Conservation (phyloP, 1,140 invertebrate genomes). For the Pseudobourletiella spinata region DNA sequence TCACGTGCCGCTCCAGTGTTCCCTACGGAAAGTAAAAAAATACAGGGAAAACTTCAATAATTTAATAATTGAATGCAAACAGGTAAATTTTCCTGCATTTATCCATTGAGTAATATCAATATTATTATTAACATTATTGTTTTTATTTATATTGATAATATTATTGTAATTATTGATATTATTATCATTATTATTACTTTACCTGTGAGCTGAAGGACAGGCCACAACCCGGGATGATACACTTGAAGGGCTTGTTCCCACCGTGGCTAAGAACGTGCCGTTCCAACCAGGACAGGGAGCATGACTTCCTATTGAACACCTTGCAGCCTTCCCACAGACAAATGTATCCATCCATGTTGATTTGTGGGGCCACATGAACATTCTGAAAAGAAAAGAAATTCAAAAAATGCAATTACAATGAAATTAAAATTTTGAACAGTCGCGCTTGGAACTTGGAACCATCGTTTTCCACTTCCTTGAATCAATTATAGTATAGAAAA, state of each 20-base stretch:
- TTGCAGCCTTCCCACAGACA: slow-evolving; percentile 90
- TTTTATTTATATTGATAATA: too few relatives aligned
- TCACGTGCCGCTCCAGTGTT: slow-evolving; percentile 82
- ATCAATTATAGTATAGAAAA: too few relatives aligned
- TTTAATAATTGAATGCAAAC: too few relatives aligned
- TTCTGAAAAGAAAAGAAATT: slow-evolving; percentile 43
- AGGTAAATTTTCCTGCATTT: too few relatives aligned
- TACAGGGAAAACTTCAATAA: too few relatives aligned
- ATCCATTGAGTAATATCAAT: too few relatives aligned
- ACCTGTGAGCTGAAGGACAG: slow-evolving; percentile 85
- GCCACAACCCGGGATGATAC: slow-evolving; percentile 87
- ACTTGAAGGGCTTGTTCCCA: slow-evolving; percentile 88
- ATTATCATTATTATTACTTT: too few relatives aligned
- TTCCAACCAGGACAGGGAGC: slow-evolving; percentile 84
- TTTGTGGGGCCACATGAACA: slow-evolving; percentile 74
- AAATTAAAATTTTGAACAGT: neutral
- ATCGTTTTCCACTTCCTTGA: too few relatives aligned
- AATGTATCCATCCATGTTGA: slow-evolving; percentile 63
- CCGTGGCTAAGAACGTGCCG: slow-evolving; percentile 83
- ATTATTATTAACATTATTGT: too few relatives aligned
- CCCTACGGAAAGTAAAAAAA: slow-evolving; percentile 53
- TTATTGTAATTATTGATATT: too few relatives aligned
- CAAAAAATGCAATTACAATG: neutral
- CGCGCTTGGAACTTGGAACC: too few relatives aligned
- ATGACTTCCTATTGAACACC: slow-evolving; percentile 83